Base-by-base conservation (phyloP, 2,888 invertebrate species). In the Tipula lateralis region DNA sequence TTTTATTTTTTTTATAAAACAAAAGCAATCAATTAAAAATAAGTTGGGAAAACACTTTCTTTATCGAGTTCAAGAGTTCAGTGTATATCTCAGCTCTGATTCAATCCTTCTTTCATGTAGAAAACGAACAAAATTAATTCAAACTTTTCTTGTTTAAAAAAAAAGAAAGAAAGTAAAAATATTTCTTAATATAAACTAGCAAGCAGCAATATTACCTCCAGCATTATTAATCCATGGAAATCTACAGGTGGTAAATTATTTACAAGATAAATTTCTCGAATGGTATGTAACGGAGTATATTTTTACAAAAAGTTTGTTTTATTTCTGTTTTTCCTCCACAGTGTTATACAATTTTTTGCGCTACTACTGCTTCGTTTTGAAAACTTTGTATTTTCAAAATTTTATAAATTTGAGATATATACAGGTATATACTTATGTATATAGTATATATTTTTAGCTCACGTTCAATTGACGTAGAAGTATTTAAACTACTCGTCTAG, bases 191-290 rank as follows among this genome's bases (percentile, higher is more conserved):
- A 66, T 24, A 66, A 7, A 66, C 66, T 66, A 66, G 66, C 66
- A 66, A 66, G 66, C 24, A 66, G 66, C 66, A 66, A 66, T 66
- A 66, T 66, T 66, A 66, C 66, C 66, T 19, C 24, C 66, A 66
- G 66, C 66, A 66, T 66, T n/a, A n/a, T n/a, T 66, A 66, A 66
- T 66, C 66, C 66, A 66, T 66, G 66, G 66, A 66, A 66, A 66
- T 66, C 66, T 66, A 66, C 66, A 66, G 66, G 66, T 66, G 66
- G 66, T 66, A 66, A 66, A 66, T 66, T 66, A 66, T 66, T 66
- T 66, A 66, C 66, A 66, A 66, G 66, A 66, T 66, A 66, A 66
- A 66, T 66, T 66, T 24, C 66, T 66, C 3, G 66, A 66, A 66
- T 24, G 66, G 66, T 66, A 66, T 66, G 66, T 66, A 66, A 24